phyloP scores from a whole-genome alignment of 2,113 vertebrate genomes.

The Gobio gobio region DNA sequence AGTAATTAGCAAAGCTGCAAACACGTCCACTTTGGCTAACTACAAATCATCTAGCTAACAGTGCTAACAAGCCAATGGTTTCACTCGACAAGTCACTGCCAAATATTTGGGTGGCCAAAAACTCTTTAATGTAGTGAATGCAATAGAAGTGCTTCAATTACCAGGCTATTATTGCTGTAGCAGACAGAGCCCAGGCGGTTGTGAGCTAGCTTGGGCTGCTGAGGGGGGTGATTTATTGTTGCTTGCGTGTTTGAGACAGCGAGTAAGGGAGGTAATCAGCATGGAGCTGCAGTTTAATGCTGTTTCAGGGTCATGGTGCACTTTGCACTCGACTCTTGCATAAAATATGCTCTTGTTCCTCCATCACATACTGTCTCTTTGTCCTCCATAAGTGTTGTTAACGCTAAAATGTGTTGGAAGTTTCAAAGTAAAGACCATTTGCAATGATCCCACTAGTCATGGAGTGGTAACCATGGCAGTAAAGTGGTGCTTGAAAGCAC shows the following conservation, averaged over 20 bases:
- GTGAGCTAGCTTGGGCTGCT: constrained; percentile 32
- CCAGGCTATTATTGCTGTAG: constrained; percentile 46
- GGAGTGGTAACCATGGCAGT: background rate
- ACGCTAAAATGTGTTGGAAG: constrained; percentile 2
- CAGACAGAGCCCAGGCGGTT: constrained; percentile 2
- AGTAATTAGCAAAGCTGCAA: background rate
- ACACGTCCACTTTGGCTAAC: background rate
- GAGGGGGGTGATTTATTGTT: constrained; percentile 59
- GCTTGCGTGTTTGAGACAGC: constrained; percentile 54
- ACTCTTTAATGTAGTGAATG: constrained; percentile 23
- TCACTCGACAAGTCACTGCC: background rate
- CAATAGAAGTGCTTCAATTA: constrained; percentile 49
- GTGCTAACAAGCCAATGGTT: background rate
- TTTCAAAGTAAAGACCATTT: constrained; percentile 20
- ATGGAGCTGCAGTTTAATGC: constrained; percentile 49
- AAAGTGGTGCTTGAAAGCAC: background rate
- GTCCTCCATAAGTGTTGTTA: constrained; percentile 8
- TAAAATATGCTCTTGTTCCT: constrained; percentile 36
- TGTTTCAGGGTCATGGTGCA: constrained; percentile 53
- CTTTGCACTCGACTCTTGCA: constrained; percentile 1
- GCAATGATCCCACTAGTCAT: background rate
- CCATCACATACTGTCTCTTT: background rate
- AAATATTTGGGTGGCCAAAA: background rate
- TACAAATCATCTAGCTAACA: background rate
- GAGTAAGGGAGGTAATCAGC: constrained; percentile 46